These are phyloP conservation scores for Rhamphomyia laevipes DNA, from an alignment of 2,888 invertebrate genomes.

Conservation along the genomic window DNA sequence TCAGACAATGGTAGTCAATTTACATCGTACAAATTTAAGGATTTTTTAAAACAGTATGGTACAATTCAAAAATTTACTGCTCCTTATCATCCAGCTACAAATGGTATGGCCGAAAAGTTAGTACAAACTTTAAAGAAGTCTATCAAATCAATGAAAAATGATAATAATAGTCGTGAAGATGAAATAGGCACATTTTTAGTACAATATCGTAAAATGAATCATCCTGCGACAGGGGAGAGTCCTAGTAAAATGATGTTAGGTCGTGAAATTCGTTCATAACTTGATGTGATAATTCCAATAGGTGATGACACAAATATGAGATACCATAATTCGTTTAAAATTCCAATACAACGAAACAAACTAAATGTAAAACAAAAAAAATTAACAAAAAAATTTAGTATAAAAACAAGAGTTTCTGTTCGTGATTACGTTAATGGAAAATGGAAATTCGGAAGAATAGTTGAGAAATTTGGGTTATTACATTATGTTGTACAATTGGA, in stretches of 20 bases:
- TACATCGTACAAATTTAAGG: slow-evolving; percentile 7
- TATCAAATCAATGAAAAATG: slow-evolving; percentile 4
- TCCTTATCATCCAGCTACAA: too few species aligned
- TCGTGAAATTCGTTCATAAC: slow-evolving; percentile 12
- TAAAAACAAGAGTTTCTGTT: neutral
- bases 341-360: too few species aligned
- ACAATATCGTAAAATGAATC: too few species aligned
- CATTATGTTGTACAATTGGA: slow-evolving; percentile 15
- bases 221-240: slow-evolving; percentile 12
- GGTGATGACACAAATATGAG: neutral
- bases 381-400: neutral
- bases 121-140: slow-evolving; percentile 16
- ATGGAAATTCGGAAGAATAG: slow-evolving; percentile 15
- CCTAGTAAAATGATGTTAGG: slow-evolving; percentile 17
- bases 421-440: slow-evolving; percentile 4
- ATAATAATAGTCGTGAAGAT: neutral
- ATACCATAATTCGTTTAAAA: neutral
- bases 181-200: slow-evolving; percentile 6
- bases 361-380: too few species aligned
- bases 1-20: slow-evolving; percentile 12
- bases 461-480: slow-evolving; percentile 12
- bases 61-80: too few species aligned
- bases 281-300: slow-evolving; percentile 13
- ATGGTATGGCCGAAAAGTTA: too few species aligned
- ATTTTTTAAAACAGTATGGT: too few species aligned